A percentile compares a stretch with the other conserved stretches of the same genome.
phyloP scores from a whole-genome alignment of 1,140 invertebrate genomes.

The Lucilia cuprina region DNA sequence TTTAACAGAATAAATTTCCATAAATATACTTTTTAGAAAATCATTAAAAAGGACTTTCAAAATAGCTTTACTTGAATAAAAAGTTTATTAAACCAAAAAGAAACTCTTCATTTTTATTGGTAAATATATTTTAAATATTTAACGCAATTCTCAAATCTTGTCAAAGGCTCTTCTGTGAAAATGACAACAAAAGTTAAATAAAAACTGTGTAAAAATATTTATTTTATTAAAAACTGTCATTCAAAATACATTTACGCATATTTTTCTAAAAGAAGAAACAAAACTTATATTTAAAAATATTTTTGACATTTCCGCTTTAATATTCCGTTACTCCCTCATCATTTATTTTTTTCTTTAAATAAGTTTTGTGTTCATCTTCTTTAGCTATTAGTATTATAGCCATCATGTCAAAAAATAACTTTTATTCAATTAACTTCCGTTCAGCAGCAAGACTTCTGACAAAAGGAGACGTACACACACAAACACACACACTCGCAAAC shows the following conservation, averaged over 20 bases:
- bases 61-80: too few relatives aligned
- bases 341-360: neutral
- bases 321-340: neutral
- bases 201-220: neutral
- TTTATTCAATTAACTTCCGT: constrained; percentile 34
- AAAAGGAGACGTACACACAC: neutral
- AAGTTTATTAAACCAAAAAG: too few relatives aligned
- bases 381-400: neutral
- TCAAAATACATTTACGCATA: neutral
- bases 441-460: constrained; percentile 5
- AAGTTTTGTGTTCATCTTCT: neutral
- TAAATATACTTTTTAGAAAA: too few relatives aligned
- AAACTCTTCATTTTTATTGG: too few relatives aligned
- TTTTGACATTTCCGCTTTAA: neutral
- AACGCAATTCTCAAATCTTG: too few relatives aligned
- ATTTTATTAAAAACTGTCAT: neutral
- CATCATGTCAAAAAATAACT: constrained; percentile 22
- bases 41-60: too few relatives aligned
- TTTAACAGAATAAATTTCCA: too few relatives aligned
- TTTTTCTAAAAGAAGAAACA: neutral
- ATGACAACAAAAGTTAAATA: neutral
- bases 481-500: neutral
- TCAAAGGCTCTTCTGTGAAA: neutral
- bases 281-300: neutral
- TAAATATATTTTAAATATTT: too few relatives aligned